These are phyloP conservation scores for Epicampocera succincta DNA, from an alignment of 2,888 invertebrate species.

Conservation along the genomic window DNA sequence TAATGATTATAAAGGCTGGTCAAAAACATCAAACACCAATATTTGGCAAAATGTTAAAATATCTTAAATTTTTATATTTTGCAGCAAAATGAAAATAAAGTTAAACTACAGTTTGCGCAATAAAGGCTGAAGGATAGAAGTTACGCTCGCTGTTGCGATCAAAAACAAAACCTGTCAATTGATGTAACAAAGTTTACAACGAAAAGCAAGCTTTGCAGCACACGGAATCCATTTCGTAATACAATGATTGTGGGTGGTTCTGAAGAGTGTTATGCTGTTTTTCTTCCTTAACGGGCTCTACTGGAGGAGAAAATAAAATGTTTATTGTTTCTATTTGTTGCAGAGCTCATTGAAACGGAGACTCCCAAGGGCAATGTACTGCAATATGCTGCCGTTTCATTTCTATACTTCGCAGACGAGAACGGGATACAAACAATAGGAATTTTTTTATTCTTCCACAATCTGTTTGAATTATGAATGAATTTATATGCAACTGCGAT, in stretches of 20 bases:
- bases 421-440: slow-evolving; percentile 31
- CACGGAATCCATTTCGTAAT: slow-evolving; percentile 25
- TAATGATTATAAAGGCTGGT: neutral
- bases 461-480: slow-evolving; percentile 30
- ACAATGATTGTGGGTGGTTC: slow-evolving; percentile 20
- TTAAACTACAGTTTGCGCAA: slow-evolving; percentile 26
- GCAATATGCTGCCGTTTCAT: slow-evolving; percentile 14
- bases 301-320: slow-evolving; percentile 14
- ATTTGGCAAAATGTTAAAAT: too few species aligned
- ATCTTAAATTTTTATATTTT: neutral
- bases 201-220: slow-evolving; percentile 1
- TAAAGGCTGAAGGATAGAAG: slow-evolving; percentile 26
- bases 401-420: slow-evolving; percentile 17
- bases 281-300: slow-evolving; percentile 5
- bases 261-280: neutral
- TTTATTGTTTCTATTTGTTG: slow-evolving; percentile 38
- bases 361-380: slow-evolving; percentile 62
- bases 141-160: slow-evolving; percentile 11
- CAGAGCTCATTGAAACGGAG: slow-evolving; percentile 23
- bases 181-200: slow-evolving; percentile 18
- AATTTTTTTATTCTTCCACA: slow-evolving; percentile 11
- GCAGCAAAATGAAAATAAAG: neutral
- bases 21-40: too few species aligned
- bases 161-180: slow-evolving; percentile 44
- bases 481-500: slow-evolving; percentile 36